These are phyloP conservation scores for Phrynocephalus guinanensis DNA, from an alignment of 2,797 vertebrate species.

Conservation along the genomic window DNA sequence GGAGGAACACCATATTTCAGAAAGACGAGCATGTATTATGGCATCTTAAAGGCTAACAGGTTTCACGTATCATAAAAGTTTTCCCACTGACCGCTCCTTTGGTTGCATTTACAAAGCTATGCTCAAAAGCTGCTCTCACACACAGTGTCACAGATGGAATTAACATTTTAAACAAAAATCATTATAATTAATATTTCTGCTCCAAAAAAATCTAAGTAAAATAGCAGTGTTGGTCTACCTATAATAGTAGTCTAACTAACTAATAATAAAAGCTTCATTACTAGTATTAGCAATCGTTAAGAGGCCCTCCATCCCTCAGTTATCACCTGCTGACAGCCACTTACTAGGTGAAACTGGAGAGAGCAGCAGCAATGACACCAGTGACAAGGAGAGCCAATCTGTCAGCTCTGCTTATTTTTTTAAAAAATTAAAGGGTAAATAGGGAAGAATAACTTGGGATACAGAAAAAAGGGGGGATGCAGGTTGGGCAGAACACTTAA, in stretches of 20 bases:
- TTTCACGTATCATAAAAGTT: background rate
- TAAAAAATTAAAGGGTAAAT: too few species aligned
- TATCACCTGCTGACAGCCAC: background rate
- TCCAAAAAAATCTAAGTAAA: background rate
- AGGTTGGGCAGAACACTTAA: too few species aligned
- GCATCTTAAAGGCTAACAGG: background rate
- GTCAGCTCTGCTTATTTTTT: background rate
- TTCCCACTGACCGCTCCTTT: too few species aligned
- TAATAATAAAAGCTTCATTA: background rate
- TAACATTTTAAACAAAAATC: background rate
- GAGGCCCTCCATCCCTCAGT: background rate
- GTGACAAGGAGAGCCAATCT: background rate
- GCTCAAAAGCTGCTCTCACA: background rate
- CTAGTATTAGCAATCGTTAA: background rate
- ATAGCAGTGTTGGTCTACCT: background rate
- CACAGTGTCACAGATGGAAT: too few species aligned
- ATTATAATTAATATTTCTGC: background rate
- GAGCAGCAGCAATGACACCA: background rate
- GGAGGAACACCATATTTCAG: constrained; percentile 30
- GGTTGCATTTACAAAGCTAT: background rate
- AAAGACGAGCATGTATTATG: background rate
- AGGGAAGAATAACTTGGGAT: too few species aligned
- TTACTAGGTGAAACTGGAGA: too few species aligned
- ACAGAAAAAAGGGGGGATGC: too few species aligned
- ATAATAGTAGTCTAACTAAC: background rate